Evolutionary conservation across 2,113 vertebrate species (phyloP).

Genomic region (Mobula hypostoma): DNA sequence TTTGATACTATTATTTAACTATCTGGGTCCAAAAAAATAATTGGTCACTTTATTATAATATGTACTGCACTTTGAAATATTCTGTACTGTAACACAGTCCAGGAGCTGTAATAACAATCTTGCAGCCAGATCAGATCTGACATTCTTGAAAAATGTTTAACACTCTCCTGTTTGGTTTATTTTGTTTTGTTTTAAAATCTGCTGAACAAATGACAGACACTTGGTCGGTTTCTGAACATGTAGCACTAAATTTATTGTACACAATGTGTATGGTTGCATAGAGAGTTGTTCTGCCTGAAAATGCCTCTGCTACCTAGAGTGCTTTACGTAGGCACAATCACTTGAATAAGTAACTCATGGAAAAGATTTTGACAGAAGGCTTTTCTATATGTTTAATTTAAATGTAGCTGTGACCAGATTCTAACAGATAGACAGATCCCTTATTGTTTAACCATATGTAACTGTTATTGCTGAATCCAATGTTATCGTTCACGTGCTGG

Average conservation of each 20-base stretch:
- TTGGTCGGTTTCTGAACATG: conserved; percentile 1
- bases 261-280: neutral
- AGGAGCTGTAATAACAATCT: neutral
- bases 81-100: neutral
- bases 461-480: neutral
- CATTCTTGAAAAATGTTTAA: neutral
- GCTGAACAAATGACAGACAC: neutral
- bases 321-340: neutral
- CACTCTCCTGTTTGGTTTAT: neutral
- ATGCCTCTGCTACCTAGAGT: neutral
- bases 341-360: neutral
- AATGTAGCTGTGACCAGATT: neutral
- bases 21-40: neutral
- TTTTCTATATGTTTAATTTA: neutral
- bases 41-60: neutral
- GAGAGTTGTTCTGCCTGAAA: neutral
- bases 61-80: neutral
- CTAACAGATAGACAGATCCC: neutral
- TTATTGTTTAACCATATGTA: neutral
- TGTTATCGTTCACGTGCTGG: conserved; percentile 64
- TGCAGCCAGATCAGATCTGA: conserved; percentile 11
- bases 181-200: neutral
- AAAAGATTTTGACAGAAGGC: neutral
- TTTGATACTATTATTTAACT: neutral
- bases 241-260: neutral